A percentile compares a stretch with the other conserved stretches of the same genome.
These are phyloP conservation scores for Himalopsyche japonica DNA, from an alignment of 2,888 invertebrate genomes.

Conservation along the genomic window DNA sequence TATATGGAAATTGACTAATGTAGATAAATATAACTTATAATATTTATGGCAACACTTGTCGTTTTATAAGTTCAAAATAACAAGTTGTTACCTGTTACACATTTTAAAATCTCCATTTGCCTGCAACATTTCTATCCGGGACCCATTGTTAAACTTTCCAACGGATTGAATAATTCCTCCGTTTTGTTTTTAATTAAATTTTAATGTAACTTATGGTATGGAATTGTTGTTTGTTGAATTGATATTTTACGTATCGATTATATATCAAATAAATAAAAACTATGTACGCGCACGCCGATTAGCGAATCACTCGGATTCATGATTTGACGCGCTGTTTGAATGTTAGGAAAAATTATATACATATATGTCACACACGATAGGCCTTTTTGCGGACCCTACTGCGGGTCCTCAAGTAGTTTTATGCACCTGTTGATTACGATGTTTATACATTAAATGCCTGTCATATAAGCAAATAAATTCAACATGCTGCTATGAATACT, in stretches of 20 bases:
- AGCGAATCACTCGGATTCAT: not conserved
- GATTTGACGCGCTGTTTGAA: not conserved
- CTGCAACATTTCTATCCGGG: not conserved
- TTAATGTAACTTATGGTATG: not conserved
- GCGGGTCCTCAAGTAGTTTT: not conserved
- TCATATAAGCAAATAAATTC: not conserved
- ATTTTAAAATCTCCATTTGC: not conserved
- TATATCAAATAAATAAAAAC: not conserved
- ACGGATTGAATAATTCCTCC: not conserved
- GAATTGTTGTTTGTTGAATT: not conserved
- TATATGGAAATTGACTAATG: too few relatives aligned
- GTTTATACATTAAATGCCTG: not conserved
- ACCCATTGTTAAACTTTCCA: not conserved
- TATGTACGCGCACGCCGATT: not conserved
- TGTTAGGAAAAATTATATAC: not conserved
- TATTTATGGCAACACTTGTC: too few relatives aligned
- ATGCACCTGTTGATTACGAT: not conserved
- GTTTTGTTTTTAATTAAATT: not conserved
- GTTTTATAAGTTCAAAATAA: not conserved
- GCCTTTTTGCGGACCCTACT: not conserved
- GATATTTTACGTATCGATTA: not conserved
- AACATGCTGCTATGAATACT: not conserved
- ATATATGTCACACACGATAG: slow-evolving; percentile 1
- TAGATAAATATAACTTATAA: too few relatives aligned
- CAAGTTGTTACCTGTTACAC: too few relatives aligned